phyloP scores from a whole-genome alignment of 2,797 vertebrate genomes.

The Acanthurus leucopareius region DNA sequence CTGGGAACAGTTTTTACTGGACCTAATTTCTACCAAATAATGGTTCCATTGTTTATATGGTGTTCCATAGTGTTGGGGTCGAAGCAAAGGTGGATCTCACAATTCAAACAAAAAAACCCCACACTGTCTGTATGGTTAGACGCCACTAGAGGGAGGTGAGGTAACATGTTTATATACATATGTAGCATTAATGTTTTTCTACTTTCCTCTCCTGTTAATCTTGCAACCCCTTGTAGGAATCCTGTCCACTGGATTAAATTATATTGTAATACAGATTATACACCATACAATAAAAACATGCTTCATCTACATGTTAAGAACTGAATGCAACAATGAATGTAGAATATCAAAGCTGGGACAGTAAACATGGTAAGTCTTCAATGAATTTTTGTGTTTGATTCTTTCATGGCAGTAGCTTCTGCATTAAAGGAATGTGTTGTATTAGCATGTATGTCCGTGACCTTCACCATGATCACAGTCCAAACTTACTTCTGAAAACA shows the following conservation, averaged over 20 bases:
- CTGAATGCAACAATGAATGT: too few species aligned
- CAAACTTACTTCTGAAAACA: slow-evolving; percentile 95
- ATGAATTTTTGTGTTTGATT: not conserved
- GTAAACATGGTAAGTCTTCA: not conserved
- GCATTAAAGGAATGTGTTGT: not conserved
- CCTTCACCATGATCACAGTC: not conserved
- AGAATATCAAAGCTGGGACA: not conserved
- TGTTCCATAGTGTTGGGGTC: not conserved
- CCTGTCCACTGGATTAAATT: too few species aligned
- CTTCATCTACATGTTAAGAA: too few species aligned
- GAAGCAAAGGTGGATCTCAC: not conserved
- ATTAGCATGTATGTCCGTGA: not conserved
- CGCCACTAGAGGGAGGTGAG: too few species aligned
- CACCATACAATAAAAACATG: too few species aligned
- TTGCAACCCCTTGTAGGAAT: not conserved
- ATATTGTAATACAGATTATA: too few species aligned
- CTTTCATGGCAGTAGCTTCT: not conserved
- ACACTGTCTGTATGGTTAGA: not conserved
- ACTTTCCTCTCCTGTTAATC: not conserved
- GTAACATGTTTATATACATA: too few species aligned
- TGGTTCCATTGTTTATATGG: not conserved
- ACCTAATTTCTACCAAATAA: too few species aligned
- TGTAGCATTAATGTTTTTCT: too few species aligned
- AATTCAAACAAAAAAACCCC: too few species aligned
- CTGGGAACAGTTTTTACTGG: too few species aligned